A percentile compares a stretch with the other conserved stretches of the same genome.
These are phyloP conservation scores for Nemotelus nigrinus DNA, from an alignment of 2,888 invertebrate genomes.

Conservation along the genomic window DNA sequence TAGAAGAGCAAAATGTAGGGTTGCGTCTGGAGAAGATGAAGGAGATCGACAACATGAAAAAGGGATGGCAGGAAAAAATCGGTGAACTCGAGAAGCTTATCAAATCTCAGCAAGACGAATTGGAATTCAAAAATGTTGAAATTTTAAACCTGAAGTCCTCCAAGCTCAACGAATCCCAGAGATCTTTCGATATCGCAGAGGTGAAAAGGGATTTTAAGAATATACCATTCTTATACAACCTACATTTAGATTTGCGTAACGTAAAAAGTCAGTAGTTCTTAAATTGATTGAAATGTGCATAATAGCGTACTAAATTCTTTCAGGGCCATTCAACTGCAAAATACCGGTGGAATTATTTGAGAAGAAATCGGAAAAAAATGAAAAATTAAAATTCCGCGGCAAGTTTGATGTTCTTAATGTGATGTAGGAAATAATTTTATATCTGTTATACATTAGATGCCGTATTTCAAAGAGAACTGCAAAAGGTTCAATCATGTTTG, in stretches of 20 bases:
- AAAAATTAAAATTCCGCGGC: conserved; percentile 39
- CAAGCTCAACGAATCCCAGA: conserved; percentile 47
- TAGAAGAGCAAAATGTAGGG: conserved; percentile 47
- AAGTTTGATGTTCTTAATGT: conserved; percentile 15
- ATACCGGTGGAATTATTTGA: conserved; percentile 38
- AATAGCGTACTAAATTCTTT: neutral
- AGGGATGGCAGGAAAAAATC: conserved; percentile 51
- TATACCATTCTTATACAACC: conserved; percentile 19
- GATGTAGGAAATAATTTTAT: conserved; percentile 11
- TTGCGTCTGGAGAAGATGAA: conserved; percentile 48
- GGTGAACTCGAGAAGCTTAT: conserved; percentile 48
- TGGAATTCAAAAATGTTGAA: conserved; percentile 51
- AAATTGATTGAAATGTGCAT: neutral
- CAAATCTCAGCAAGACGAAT: conserved; percentile 47
- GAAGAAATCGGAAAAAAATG: neutral
- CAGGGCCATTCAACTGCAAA: neutral
- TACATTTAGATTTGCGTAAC: conserved; percentile 17
- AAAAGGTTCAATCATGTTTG: conserved; percentile 41
- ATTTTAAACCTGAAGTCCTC: conserved; percentile 47
- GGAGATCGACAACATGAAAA: conserved; percentile 46
- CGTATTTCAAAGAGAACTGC: conserved; percentile 37
- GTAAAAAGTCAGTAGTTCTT: neutral
- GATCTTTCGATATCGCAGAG: conserved; percentile 14
- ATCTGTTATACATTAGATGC: conserved; percentile 33
- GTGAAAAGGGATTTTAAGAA: conserved; percentile 15